Percentiles rank a stretch among this genome's conserved stretches.
Evolutionary conservation across 1,140 invertebrate species (phyloP).

Genomic region (Leucophenga varia): DNA sequence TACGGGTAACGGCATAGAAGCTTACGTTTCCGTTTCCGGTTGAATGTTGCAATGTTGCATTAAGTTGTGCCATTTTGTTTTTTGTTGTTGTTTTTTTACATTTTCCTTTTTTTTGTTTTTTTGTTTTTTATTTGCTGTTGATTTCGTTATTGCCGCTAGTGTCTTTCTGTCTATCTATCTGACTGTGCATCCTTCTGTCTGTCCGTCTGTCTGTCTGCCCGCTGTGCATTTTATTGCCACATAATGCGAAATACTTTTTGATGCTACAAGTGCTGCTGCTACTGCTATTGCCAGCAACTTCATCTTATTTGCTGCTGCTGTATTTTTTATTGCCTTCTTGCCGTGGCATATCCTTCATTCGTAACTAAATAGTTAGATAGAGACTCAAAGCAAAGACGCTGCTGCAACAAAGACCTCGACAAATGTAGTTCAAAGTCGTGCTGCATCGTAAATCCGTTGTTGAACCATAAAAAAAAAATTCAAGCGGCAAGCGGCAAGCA

Average conservation of each 20-base stretch:
- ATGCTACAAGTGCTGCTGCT: neutral
- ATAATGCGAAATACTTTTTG: conserved; percentile 18
- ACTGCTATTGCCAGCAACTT: conserved; percentile 10
- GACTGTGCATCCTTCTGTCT: neutral
- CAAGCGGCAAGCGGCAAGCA: no score
- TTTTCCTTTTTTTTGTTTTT: no score
- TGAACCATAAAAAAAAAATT: conserved; percentile 53
- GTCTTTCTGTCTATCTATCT: conserved; percentile 1
- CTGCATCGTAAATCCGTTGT: conserved; percentile 52
- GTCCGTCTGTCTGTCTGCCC: neutral
- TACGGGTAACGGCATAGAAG: conserved; percentile 39
- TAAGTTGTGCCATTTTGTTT: no score
- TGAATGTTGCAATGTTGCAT: conserved; percentile 40
- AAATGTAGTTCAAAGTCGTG: conserved; percentile 53
- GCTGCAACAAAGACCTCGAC: conserved; percentile 6
- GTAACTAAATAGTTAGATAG: no score
- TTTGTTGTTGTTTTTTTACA: no score
- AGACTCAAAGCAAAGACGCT: no score
- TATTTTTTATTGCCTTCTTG: neutral
- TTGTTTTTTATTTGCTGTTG: no score
- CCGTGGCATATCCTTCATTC: conserved; percentile 24
- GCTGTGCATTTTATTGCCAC: conserved; percentile 29
- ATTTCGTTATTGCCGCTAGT: neutral
- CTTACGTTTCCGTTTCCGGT: no score
- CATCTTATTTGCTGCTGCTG: conserved; percentile 14